Evolutionary conservation across 2,113 vertebrate genomes (phyloP), one percentile per base, ranked within the genome.

Genomic region (Oostethus manadensis): DNA sequence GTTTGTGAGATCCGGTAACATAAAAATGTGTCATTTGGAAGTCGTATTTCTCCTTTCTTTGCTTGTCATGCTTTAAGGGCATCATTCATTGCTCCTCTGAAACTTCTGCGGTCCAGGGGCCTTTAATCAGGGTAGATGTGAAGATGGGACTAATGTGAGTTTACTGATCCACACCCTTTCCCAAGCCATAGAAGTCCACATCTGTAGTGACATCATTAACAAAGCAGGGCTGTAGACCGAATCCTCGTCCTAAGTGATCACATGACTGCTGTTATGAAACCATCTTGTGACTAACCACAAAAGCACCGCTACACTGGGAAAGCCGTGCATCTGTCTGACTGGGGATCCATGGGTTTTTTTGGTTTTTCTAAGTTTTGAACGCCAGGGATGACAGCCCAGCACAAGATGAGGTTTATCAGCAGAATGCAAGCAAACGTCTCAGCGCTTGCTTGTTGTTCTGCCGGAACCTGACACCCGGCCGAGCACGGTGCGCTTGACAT

Each of bases 151-250:
- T 66, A 68, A 82, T 83, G 78, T 70, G 68, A 0, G 20, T 68
- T 75, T 81, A 81, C 62, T 81, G 74, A 70, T 64, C 73, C 78
- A 74, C 83, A 58, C 78, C 84, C 83, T 74, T 64, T 70, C 64
- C 70, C 68, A 54, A 44, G 42, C 72, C 66, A 14, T 71, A 55
- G 29, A 66, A 61, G 66, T 46, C 75, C 68, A 86, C 83, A 85
- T 86, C 83, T 86, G 81, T 80, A 76, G 75, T 88, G 77, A 88
- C 65, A 64, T 88, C 80, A 84, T 68, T 58, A 67, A 18, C 20
- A 84, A 78, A 84, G 80, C 76, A 80, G 63, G 18, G 16, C 65
- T 45, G 66, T 74, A 80, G 75, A 81, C 76, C 54, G 23, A 76
- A 38, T 47, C 21, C 68, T 66, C 63, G 47, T 68, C 57, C 58